These are phyloP conservation scores for Metacarcinus magister DNA, from an alignment of 2,888 invertebrate species.

Conservation along the genomic window DNA sequence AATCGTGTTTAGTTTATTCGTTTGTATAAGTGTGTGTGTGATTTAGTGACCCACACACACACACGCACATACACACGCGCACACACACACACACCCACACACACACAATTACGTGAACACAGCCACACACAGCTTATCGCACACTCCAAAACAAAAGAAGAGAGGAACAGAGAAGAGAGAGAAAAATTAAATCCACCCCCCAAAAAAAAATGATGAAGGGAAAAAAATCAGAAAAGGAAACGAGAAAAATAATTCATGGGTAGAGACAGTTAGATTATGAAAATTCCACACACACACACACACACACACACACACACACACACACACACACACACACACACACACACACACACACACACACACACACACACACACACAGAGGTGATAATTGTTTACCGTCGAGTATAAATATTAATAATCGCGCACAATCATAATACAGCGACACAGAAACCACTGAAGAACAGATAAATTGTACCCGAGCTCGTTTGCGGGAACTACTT, in stretches of 20 bases:
- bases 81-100: too few relatives aligned
- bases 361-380: background rate
- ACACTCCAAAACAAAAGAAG: too few relatives aligned
- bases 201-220: too few relatives aligned
- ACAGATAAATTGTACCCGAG: background rate
- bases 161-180: too few relatives aligned
- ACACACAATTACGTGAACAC: too few relatives aligned
- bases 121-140: too few relatives aligned
- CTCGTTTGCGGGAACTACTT: background rate
- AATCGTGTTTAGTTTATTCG: background rate
- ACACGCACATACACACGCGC: too few relatives aligned
- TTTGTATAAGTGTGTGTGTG: background rate
- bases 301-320: background rate
- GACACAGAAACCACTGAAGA: background rate
- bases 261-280: background rate
- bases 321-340: background rate
- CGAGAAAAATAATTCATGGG: background rate
- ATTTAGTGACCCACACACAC: background rate
- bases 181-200: too few relatives aligned
- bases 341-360: background rate
- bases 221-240: background rate
- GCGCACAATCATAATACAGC: background rate
- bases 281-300: background rate
- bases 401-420: background rate
- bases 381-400: background rate